Evolutionary conservation across 2,888 invertebrate species (phyloP).

Genomic region (Lithophane leautieri): DNA sequence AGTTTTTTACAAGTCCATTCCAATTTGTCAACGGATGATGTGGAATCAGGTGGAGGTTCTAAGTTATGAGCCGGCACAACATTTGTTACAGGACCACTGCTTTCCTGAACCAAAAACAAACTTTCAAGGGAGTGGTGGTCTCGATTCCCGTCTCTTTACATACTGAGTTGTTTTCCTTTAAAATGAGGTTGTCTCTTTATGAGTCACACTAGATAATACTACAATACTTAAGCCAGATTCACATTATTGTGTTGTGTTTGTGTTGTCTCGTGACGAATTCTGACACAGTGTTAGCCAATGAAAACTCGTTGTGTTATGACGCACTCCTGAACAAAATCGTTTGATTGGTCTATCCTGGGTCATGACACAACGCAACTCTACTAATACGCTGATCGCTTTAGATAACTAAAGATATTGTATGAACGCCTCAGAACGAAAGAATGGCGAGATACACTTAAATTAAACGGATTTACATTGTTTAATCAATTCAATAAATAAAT

Average conservation of each 20-base stretch:
- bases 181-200: neutral
- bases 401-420: neutral
- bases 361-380: neutral
- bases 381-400: neutral
- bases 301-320: neutral
- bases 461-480: neutral
- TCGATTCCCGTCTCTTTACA: neutral
- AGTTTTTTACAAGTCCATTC: slow-evolving; percentile 87
- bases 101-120: slow-evolving; percentile 70
- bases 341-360: neutral
- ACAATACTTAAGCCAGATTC: neutral
- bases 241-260: neutral
- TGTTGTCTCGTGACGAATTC: neutral
- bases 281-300: too few relatives aligned
- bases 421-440: neutral
- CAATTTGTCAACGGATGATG: slow-evolving; percentile 81
- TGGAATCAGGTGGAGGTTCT: slow-evolving; percentile 86
- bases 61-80: slow-evolving; percentile 78
- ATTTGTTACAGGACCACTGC: slow-evolving; percentile 77
- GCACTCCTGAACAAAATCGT: neutral
- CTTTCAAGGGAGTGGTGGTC: neutral
- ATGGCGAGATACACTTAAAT: neutral
- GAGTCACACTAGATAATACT: neutral
- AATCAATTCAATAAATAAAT: neutral
- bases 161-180: neutral